Percentiles rank a stretch among this genome's conserved stretches.
phyloP scores from a whole-genome alignment of 2,797 vertebrate genomes.

The Scleropages formosus region DNA sequence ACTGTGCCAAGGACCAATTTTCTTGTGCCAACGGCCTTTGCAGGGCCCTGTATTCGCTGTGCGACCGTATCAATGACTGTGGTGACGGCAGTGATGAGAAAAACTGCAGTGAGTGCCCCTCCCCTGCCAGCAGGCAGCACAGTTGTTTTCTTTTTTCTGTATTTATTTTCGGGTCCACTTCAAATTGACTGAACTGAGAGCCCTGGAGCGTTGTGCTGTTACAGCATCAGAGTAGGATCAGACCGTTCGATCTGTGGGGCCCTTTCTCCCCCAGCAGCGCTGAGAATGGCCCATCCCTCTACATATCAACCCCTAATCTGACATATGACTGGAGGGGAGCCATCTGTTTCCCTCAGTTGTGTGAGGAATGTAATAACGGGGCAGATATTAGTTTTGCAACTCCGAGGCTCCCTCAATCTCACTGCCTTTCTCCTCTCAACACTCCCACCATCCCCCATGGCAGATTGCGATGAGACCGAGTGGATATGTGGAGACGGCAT shows the following conservation, averaged over 20 bases:
- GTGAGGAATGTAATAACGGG: conserved; percentile 1
- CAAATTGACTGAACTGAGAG: neutral
- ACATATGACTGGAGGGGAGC: neutral
- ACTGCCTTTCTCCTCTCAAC: neutral
- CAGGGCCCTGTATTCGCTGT: conserved; percentile 66
- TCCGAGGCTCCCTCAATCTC: neutral
- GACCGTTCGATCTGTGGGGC: neutral
- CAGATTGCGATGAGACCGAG: conserved; percentile 63
- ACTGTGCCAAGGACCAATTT: conserved; percentile 62
- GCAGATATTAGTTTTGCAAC: neutral
- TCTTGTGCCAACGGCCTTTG: conserved; percentile 64
- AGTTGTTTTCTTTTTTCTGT: too few species aligned
- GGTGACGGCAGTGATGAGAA: conserved; percentile 72
- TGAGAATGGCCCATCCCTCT: neutral
- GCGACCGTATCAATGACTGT: conserved; percentile 71
- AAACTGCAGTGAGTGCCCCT: conserved; percentile 61
- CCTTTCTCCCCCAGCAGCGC: neutral
- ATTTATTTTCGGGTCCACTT: too few species aligned
- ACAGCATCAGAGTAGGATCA: neutral
- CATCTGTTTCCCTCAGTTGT: neutral
- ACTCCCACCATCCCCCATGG: conserved; percentile 1
- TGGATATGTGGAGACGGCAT: conserved; percentile 60
- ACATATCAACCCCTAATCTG: neutral
- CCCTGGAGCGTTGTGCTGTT: neutral
- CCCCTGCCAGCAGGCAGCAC: neutral